Conservation (phyloP, 2,797 vertebrate species). For the Poeciliopsis turneri region DNA sequence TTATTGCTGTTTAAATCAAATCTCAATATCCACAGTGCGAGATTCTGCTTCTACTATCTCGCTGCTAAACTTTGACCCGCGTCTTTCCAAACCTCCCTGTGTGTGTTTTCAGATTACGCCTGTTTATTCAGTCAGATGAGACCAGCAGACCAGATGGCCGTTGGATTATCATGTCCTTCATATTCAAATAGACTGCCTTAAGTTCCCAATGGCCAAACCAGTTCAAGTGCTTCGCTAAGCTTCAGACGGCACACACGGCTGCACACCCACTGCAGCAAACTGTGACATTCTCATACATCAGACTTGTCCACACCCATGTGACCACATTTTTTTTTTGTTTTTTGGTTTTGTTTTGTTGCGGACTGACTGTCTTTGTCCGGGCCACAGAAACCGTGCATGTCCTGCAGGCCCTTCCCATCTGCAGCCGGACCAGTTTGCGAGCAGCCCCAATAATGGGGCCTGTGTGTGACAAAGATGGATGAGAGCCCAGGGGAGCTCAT, state of each 20-base stretch:
- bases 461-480: slow-evolving; percentile 88
- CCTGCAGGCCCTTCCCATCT: slow-evolving; percentile 83
- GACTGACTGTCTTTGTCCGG: slow-evolving; percentile 76
- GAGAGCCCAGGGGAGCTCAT: slow-evolving; percentile 86
- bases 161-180: slow-evolving; percentile 84
- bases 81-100: slow-evolving; percentile 66
- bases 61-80: slow-evolving; percentile 69
- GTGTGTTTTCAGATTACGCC: slow-evolving; percentile 83
- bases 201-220: slow-evolving; percentile 72
- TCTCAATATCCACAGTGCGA: slow-evolving; percentile 66
- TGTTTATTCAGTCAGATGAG: slow-evolving; percentile 82
- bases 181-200: slow-evolving; percentile 82
- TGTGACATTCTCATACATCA: slow-evolving; percentile 55
- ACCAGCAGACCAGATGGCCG: slow-evolving; percentile 82
- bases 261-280: slow-evolving; percentile 43
- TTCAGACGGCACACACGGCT: slow-evolving; percentile 31
- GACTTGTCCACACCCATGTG: slow-evolving; percentile 65
- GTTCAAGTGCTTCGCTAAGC: slow-evolving; percentile 72
- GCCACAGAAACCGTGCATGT: slow-evolving; percentile 79
- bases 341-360: slow-evolving; percentile 26
- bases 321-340: slow-evolving; percentile 54
- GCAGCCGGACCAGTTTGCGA: slow-evolving; percentile 79
- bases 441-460: slow-evolving; percentile 84
- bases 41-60: slow-evolving; percentile 52
- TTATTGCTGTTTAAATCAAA: slow-evolving; percentile 84